Base-by-base conservation (phyloP, 2,797 vertebrate species). In the Trichosurus vulpecula region DNA sequence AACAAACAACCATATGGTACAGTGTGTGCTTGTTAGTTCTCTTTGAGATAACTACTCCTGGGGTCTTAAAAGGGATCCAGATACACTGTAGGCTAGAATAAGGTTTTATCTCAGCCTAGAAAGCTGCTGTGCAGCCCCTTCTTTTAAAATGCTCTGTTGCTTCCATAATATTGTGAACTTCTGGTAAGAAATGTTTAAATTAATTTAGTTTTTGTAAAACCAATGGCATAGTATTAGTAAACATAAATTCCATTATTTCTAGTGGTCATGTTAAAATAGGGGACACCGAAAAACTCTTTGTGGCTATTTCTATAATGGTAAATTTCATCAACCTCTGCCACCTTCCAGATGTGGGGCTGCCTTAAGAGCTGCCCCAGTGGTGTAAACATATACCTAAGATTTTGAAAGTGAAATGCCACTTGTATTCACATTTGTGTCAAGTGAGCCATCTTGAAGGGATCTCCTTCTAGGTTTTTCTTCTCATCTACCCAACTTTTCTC, bases 41-140 rank as follows among this genome's bases (percentile, higher is more conserved):
- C 54, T 94, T 94, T 92, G 90, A 5, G 74, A 96, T 93, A 97
- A 95, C 27, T 41, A 56, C 16, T 87, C 14, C 52, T 16, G 5
- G 53, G 57, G 41, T 93, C 94, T 97, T 98, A 93, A 55, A 97
- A 97, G 93, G 97, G 87, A 92, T 95, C 57, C 53, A 95, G 97
- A 94, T 35, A 13, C 12, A 41, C 35, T 10, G 0, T 92, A 96
- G 81, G 54, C 74, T 91, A 93, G 57, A 58, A 95, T 95, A 94
- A 97, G 92, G 93, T 97, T 97, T 97, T 90, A 97, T 57, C 0
- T 1, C 29, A 95, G 54, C 90, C 31, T 0, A 54, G 95, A 92
- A 97, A 94, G 54, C 92, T 94, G 87, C 91, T 90, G 54, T 92
- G 55, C 95, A 97, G 52, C 90, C 94, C n/a, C 41, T 11, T 93